Conservation (phyloP, 2,113 vertebrate genomes). For the Asarcornis scutulata region DNA sequence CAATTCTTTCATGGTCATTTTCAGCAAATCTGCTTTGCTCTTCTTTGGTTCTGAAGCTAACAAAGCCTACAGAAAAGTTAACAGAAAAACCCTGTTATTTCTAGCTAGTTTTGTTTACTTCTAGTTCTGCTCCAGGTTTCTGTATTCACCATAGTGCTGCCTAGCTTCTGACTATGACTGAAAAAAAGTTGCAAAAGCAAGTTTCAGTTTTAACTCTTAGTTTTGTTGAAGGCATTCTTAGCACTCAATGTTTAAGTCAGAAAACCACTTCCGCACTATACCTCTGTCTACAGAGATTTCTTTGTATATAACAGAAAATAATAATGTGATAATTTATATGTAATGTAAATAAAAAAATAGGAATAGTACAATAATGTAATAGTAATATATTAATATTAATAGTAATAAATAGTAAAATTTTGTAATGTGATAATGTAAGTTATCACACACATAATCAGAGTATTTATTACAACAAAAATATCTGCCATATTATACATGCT, state of each 20-base stretch:
- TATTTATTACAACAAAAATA: neutral
- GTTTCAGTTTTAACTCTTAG: neutral
- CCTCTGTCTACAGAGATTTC: neutral
- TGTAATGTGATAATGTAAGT: neutral
- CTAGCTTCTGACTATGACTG: neutral
- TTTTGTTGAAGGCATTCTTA: neutral
- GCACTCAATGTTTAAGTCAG: neutral
- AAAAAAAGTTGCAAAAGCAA: neutral
- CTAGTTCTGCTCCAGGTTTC: neutral
- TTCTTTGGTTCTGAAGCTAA: conserved; percentile 93
- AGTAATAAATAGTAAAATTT: too few species aligned
- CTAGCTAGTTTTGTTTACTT: neutral
- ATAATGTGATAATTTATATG: neutral
- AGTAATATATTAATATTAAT: too few species aligned
- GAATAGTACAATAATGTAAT: too few species aligned
- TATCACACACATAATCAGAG: neutral
- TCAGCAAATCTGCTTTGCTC: conserved; percentile 87
- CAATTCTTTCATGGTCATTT: conserved; percentile 91
- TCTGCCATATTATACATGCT: neutral
- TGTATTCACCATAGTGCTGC: neutral
- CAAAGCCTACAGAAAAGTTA: conserved; percentile 81
- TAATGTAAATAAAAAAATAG: too few species aligned
- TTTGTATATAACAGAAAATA: neutral
- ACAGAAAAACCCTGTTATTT: neutral
- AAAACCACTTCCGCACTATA: neutral